Evolutionary conservation across 2,797 vertebrate species (phyloP).

Genomic region (Coreius guichenoti): DNA sequence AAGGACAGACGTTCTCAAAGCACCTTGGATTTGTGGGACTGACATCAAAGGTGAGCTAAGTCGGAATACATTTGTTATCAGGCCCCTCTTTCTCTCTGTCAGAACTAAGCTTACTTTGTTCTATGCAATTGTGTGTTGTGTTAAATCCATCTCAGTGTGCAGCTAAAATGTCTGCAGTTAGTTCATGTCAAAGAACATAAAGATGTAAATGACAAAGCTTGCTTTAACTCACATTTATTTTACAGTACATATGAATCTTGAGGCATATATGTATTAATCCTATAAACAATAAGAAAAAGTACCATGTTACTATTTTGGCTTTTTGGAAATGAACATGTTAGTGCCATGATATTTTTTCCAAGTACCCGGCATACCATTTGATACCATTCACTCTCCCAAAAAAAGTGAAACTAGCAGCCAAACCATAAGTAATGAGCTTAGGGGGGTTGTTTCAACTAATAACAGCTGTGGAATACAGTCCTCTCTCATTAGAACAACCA

Average conservation of each 20-base stretch:
- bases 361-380: too few relatives aligned
- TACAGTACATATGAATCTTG: background rate
- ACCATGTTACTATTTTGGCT: background rate
- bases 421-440: slow-evolving; percentile 1
- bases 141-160: slow-evolving; percentile 25
- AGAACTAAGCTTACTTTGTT: slow-evolving; percentile 29
- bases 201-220: background rate
- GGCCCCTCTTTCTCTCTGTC: slow-evolving; percentile 32
- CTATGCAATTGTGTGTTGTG: slow-evolving; percentile 28
- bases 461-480: background rate
- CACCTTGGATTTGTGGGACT: slow-evolving; percentile 69
- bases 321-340: background rate
- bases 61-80: slow-evolving; percentile 68
- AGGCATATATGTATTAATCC: background rate
- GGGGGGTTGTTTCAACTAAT: background rate
- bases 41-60: slow-evolving; percentile 77
- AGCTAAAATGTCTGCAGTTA: slow-evolving; percentile 28
- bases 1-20: slow-evolving; percentile 73
- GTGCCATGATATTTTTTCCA: background rate
- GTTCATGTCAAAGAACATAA: slow-evolving; percentile 32
- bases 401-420: background rate
- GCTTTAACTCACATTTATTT: background rate
- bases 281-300: background rate
- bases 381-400: background rate
- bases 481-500: slow-evolving; percentile 16